Base-by-base conservation (phyloP, 2,888 invertebrate species). In the Tipula unca region DNA sequence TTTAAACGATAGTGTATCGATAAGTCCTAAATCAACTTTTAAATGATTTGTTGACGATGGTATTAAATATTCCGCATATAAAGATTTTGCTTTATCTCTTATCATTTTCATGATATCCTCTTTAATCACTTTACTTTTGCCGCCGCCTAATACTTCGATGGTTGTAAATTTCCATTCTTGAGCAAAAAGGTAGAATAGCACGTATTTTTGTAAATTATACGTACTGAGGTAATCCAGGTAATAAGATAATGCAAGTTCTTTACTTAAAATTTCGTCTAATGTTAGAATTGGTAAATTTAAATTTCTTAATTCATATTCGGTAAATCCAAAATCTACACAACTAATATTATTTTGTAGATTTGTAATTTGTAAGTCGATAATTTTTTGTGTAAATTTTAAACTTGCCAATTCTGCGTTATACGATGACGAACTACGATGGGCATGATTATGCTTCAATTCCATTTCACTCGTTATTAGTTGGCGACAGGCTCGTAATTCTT, bases 201-300 rank as follows among this genome's bases (percentile, higher is more conserved):
- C 87, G 87, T 88, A 88, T 86, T 87, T 87, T 86, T 88, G 88
- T 84, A 87, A 86, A 87, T 88, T 88, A 42, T 87, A 85, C 54
- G 87, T 87, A 86, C 87, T 87, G 83, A 88, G 86, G 85, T 88
- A 88, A 86, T 88, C 88, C 84, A 88, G 86, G 86, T 87, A 88
- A 84, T 88, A 88, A 13, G 87, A 87, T 39, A 87, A 85, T 0
- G 88, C 88, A 35, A 88, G 85, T 85, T 88, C 88, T 85, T 88
- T 88, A 25, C 87, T 87, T 29, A 88, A 86, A n/a, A 88, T 84
- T 85, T 88, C 88, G 83, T 88, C 88, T 82, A 88, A 86, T 82
- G 87, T 86, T 83, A 88, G 85, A 54, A 87, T 87, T 20, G 88
- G 87, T 39, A 88, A 85, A 86, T 87, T 87, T 25, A 39, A 39